Evolutionary conservation across 2,113 vertebrate species (phyloP).

Genomic region (Pipa parva): DNA sequence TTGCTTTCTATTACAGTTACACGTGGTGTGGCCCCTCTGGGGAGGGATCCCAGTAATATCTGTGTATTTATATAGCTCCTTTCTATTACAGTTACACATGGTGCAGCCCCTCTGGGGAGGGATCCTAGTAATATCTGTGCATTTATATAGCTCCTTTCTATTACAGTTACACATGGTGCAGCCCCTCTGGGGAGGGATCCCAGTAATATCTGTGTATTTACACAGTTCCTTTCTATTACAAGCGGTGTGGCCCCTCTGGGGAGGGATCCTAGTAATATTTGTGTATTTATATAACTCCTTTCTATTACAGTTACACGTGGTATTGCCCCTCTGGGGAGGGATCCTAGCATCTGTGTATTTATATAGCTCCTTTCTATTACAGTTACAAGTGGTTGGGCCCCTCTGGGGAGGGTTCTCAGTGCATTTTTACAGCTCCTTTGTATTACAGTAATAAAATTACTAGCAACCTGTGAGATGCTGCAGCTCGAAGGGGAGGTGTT

Average conservation of each 20-base stretch:
- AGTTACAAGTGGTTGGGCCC: background rate
- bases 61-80: background rate
- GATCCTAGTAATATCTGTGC: background rate
- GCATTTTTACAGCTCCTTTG: too few species aligned
- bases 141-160: background rate
- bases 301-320: background rate
- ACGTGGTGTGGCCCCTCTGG: background rate
- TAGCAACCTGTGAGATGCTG: too few species aligned
- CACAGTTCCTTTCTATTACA: background rate
- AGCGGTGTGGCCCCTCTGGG: background rate
- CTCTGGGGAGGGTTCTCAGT: background rate
- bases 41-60: constrained; percentile 1
- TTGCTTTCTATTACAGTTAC: background rate
- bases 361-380: background rate
- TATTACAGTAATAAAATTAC: too few species aligned
- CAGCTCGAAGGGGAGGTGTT: background rate
- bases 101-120: background rate
- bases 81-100: constrained; percentile 2
- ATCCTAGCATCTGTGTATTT: background rate
- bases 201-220: constrained; percentile 3
- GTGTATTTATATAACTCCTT: too few species aligned
- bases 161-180: background rate
- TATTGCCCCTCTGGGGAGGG: background rate
- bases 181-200: background rate
- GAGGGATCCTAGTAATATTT: background rate